A percentile compares a stretch with the other conserved stretches of the same genome.
phyloP scores from a whole-genome alignment of 2,888 invertebrate genomes.

The Drosophila monieri region DNA sequence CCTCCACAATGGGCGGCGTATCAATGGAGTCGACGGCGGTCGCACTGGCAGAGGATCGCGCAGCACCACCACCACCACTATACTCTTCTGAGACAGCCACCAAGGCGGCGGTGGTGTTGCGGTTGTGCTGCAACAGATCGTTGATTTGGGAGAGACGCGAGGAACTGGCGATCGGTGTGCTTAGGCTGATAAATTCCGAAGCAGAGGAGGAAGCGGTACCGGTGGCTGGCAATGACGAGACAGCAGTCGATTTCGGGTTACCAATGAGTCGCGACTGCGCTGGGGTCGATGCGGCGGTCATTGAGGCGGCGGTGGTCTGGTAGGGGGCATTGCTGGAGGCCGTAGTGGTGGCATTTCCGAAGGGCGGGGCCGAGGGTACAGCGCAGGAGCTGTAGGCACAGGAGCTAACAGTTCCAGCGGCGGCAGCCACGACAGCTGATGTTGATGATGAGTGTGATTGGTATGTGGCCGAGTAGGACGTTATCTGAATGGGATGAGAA shows the following conservation, averaged over 20 bases:
- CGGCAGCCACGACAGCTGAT: conserved; percentile 20
- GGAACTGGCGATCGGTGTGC: conserved; percentile 79
- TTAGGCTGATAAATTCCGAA: conserved; percentile 69
- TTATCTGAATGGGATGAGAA: conserved; percentile 41
- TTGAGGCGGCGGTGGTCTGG: conserved; percentile 72
- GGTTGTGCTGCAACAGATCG: conserved; percentile 82
- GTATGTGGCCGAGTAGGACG: conserved; percentile 52
- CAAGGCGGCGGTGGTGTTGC: conserved; percentile 80
- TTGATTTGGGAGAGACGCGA: conserved; percentile 82
- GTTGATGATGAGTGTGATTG: conserved; percentile 48
- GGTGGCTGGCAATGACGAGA: conserved; percentile 14
- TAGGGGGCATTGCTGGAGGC: conserved; percentile 71
- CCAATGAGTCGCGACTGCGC: conserved; percentile 25
- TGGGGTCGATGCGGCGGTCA: conserved; percentile 40
- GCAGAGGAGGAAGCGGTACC: conserved; percentile 9
- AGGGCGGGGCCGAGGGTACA: conserved; percentile 79
- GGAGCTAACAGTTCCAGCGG: conserved; percentile 31
- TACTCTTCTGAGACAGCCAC: conserved; percentile 75
- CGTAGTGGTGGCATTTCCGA: conserved; percentile 79
- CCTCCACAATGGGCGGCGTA: conserved; percentile 72
- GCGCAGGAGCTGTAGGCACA: conserved; percentile 77
- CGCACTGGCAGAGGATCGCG: conserved; percentile 20
- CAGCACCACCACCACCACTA: conserved; percentile 21
- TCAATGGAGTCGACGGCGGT: conserved; percentile 64
- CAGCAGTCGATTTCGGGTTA: conserved; percentile 24